Base-by-base conservation (phyloP, 2,113 vertebrate species). In the Rostratula benghalensis region DNA sequence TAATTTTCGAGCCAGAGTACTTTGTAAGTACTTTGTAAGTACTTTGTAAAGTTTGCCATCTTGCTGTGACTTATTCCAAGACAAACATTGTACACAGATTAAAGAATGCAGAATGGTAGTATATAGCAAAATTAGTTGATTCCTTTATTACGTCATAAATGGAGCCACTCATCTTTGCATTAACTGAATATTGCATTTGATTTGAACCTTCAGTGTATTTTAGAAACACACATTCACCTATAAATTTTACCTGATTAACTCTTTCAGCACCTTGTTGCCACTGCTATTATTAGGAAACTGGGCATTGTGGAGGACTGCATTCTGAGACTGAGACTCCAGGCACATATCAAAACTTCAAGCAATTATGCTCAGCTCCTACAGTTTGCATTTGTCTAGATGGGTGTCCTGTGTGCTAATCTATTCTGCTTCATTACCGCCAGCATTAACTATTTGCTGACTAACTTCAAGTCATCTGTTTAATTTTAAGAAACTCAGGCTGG, bases 1-100 rank as follows among this genome's bases (percentile, higher is more conserved):
- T 31, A 63, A 43, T 20, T 83, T 64, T 63, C 28, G 85, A 67
- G n/a, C 41, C 31, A 63, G 14, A 71, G 8, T 89, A 92, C 59
- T 65, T 93, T 56, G 60, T 73, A 88, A n/a, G n/a, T n/a, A n/a
- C n/a, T n/a, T n/a, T n/a, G n/a, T n/a, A n/a, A n/a, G n/a, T n/a
- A n/a, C n/a, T n/a, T n/a, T n/a, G n/a, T n/a, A 46, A 95, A 81
- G 80, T 92, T 97, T 94, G 94, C 69, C 65, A 93, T 95, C 88
- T 83, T 87, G 25, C 80, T 95, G 60, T 92, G 93, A 89, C 61
- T 95, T 87, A 23, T n/a, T 78, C 81, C 33, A 95, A 93, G 90
- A 84, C 61, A 94, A 95, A 65, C 46, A 65, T 94, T 92, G 65
- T 87, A 82, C 31, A 61, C 27, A 76, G 28, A 37, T 74, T 97